Conservation (phyloP, 1,140 invertebrate genomes). For the Dendroctonus ponderosae region DNA sequence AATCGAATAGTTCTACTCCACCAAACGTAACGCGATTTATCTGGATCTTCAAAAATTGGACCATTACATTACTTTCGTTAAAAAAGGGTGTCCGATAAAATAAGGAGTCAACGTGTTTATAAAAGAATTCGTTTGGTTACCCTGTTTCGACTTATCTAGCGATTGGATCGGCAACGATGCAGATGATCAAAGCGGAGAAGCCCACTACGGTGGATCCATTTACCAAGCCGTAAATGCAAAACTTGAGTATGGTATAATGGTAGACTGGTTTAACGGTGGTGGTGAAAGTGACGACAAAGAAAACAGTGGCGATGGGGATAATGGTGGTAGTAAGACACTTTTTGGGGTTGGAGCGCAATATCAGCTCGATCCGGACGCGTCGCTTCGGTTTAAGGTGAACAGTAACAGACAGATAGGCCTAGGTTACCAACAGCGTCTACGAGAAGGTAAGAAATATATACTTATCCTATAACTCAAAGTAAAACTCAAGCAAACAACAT, state of each 20-base stretch:
- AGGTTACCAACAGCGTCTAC: constrained; percentile 88
- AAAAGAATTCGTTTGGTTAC: not conserved
- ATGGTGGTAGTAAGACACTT: constrained; percentile 59
- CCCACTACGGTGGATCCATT: constrained; percentile 88
- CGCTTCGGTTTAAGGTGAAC: constrained; percentile 88
- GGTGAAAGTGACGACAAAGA: constrained; percentile 66
- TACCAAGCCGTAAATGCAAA: constrained; percentile 88
- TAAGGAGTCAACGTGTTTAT: not conserved
- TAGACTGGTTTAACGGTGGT: constrained; percentile 86
- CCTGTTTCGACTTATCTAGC: constrained; percentile 46
- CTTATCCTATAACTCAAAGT: too few species aligned
- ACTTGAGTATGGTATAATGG: constrained; percentile 82
- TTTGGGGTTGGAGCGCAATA: constrained; percentile 71
- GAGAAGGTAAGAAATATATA: constrained; percentile 64
- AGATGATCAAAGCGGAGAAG: constrained; percentile 38
- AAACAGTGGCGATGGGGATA: constrained; percentile 63
- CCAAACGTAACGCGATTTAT: too few species aligned
- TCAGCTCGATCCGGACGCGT: constrained; percentile 76
- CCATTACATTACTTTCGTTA: too few species aligned
- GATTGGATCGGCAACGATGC: constrained; percentile 90
- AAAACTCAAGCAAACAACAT: too few species aligned
- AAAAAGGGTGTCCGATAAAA: not conserved
- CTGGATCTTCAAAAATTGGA: too few species aligned
- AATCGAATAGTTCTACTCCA: too few species aligned
- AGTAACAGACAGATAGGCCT: constrained; percentile 90